Percentiles rank a stretch among this genome's conserved stretches.
Evolutionary conservation across 2,113 vertebrate species (phyloP).

Genomic region (Illadopsis cleaveri): DNA sequence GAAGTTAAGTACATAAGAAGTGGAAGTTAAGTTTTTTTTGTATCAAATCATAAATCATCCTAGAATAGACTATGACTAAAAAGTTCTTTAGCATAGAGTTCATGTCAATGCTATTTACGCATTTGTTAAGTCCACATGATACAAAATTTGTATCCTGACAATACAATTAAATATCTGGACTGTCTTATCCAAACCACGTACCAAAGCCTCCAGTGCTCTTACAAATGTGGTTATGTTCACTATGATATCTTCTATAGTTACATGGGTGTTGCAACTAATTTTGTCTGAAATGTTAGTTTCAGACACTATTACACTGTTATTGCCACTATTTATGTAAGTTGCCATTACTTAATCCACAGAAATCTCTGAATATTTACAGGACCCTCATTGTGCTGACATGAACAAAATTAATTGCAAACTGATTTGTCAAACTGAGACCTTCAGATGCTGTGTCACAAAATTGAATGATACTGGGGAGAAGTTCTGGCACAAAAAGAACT

Average conservation of each 20-base stretch:
- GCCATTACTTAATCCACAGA: not conserved
- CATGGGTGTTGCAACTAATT: not conserved
- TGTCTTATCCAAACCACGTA: not conserved
- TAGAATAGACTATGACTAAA: not conserved
- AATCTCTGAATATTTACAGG: not conserved
- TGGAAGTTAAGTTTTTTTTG: fast-evolving
- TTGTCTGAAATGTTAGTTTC: not conserved
- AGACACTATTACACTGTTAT: no score
- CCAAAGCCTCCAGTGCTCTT: not conserved
- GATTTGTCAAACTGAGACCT: not conserved
- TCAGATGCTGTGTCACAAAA: not conserved
- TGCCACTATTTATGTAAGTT: not conserved
- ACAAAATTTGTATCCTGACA: not conserved
- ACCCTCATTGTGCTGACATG: not conserved
- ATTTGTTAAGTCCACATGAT: fast-evolving
- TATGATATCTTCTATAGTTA: fast-evolving
- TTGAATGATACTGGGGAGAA: not conserved
- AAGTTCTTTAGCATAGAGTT: not conserved
- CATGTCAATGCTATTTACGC: not conserved
- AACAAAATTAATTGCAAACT: not conserved
- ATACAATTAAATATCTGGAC: not conserved
- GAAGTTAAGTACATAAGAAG: not conserved
- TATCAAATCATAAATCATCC: not conserved
- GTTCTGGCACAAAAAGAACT: not conserved
- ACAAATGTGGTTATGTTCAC: not conserved